Base-by-base conservation (phyloP, 2,888 invertebrate genomes). In the Oegoconia quadripuncta region DNA sequence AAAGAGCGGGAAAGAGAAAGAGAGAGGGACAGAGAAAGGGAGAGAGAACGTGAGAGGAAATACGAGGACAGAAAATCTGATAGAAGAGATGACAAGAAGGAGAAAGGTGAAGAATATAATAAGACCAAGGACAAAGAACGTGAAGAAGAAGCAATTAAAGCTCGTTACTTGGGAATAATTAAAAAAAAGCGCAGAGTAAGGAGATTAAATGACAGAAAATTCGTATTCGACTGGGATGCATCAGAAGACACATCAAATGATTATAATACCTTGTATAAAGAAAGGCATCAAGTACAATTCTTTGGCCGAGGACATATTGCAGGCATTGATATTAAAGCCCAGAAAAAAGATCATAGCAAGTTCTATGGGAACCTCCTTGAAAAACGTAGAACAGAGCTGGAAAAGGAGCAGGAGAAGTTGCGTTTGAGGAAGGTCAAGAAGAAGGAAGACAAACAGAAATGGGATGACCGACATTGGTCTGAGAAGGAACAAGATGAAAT, bases 151-250 rank as follows among this genome's bases (percentile, higher is more conserved):
- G 98, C 98, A 0, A 98, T 99, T 41, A 95, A 97, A 61, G 98
- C 98, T 66, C 90, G 98, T 3, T 99, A 99, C 73, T 88, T 99
- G 34, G 99, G 99, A 0, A 91, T 97, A 30, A 89, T 96, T 0
- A 98, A 98, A 70, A 97, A 97, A 69, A 97, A 97, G 66, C 91
- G 98, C 9, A 89, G 98, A 41, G 96, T 98, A 0, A 89, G 99
- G 12, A 89, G 99, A 45, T 84, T 99, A 27, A 99, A 99, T 81
- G 99, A 99, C 71, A 90, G 99, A 11, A 99, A 99, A 83, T 99
- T 99, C 88, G 99, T 99, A 0, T 99, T 99, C 78, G 99, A 99
- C 80, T 99, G 99, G 99, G 99, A 99, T 84, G 98, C 97, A 0
- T 95, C 96, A 0, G 99, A 99, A 79, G 99, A 99, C 66, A 99